These are phyloP conservation scores for Procambarus virginalis DNA, from an alignment of 1,140 invertebrate species.

Conservation along the genomic window DNA sequence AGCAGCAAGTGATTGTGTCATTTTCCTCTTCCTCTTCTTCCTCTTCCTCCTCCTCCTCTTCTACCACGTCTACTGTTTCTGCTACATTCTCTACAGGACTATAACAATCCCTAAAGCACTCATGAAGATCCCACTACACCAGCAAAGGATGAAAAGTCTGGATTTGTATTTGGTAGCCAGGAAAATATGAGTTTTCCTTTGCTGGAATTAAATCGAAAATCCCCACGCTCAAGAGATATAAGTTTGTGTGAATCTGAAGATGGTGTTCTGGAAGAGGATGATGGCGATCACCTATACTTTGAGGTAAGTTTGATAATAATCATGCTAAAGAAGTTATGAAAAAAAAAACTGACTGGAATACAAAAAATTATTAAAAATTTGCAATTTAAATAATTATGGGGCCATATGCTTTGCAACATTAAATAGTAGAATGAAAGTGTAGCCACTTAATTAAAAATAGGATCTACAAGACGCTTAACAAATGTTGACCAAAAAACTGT, in stretches of 20 bases:
- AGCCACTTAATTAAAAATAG: too few relatives aligned
- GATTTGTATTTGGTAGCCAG: slow-evolving; percentile 77
- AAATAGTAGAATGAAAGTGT: too few relatives aligned
- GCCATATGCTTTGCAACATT: too few relatives aligned
- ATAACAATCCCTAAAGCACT: background rate
- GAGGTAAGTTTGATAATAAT: slow-evolving; percentile 47
- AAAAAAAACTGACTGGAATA: too few relatives aligned
- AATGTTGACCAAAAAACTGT: too few relatives aligned
- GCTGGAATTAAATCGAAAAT: slow-evolving; percentile 72
- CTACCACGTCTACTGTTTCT: background rate
- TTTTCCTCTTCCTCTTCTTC: background rate
- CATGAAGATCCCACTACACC: slow-evolving; percentile 40
- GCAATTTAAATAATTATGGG: too few relatives aligned
- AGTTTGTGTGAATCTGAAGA: slow-evolving; percentile 70
- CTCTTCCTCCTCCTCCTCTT: slow-evolving; percentile 16
- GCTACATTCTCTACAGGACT: slow-evolving; percentile 17
- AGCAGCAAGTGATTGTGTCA: background rate
- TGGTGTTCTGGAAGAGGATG: slow-evolving; percentile 76
- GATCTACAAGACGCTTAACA: too few relatives aligned
- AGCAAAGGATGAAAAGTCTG: slow-evolving; percentile 55
- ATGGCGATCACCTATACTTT: slow-evolving; percentile 78
- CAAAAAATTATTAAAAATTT: too few relatives aligned
- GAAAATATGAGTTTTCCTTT: slow-evolving; percentile 80
- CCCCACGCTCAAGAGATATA: slow-evolving; percentile 72
- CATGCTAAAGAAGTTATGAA: background rate